Evolutionary conservation across 2,888 invertebrate genomes (phyloP), one percentile per base, ranked within the genome.

Genomic region (Pollenia labialis): DNA sequence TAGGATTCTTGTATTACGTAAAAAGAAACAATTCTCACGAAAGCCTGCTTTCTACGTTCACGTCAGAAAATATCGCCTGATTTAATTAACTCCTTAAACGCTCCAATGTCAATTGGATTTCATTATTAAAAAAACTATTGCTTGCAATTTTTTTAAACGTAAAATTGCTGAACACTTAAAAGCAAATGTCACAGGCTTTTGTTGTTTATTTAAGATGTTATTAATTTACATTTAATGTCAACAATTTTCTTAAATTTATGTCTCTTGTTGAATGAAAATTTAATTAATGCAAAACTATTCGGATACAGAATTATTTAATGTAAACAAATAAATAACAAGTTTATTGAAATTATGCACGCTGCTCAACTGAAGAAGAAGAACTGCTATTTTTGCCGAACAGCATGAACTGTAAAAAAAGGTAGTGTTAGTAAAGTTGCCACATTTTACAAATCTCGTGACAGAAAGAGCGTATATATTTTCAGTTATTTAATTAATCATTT

Each of bases 241-340:
- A 14, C 14, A 58, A 14, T 58, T 40, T 58, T 2, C 14, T 14
- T 40, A 40, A 23, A 40, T 14, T 32, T 8, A 40, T 32, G n/a
- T 8, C 2, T 40, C 2, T 40, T 4, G 6, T n/a, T 7, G 8
- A 32, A 58, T 58, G 8, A 58, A 58, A 14, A 58, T 14, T 14
- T 2, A 40, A 40, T 58, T 16, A 32, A 14, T 58, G 40, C 14
- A 42, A 42, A 62, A 16, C n/a, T 62, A 42, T 62, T 16, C 11
- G 7, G n/a, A 32, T 40, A 58, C 62, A 62, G 23, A 42, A 52
- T 52, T 42, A 69, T 69, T 52, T 40, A 69, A 69, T 69, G 69
- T 69, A 69, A 69, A 69, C 69, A 69, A 69, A 69, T 52, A 50
- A 69, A 42, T 44, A 62, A 42, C 66, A 58, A 58, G 32, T 14